Base-by-base conservation (phyloP, 2,888 invertebrate genomes). In the Yponomeuta cagnagella region DNA sequence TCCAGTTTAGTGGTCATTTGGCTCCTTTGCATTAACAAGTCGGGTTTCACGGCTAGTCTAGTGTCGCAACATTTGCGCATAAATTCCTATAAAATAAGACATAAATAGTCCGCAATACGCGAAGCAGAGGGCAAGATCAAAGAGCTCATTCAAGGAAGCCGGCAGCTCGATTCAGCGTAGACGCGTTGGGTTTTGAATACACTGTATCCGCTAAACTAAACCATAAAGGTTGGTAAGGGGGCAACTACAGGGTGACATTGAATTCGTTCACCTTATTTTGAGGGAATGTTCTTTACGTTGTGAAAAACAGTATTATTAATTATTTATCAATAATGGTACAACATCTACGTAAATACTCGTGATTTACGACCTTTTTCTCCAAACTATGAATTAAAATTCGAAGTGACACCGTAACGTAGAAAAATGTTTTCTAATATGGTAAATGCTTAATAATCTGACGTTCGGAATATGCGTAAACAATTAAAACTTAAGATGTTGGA, bases 121-220 rank as follows among this genome's bases (percentile, higher is more conserved):
- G 82, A 37, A 84, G 84, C 85, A 85, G 83, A 84, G 80, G 80
- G 76, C 76, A 82, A 87, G 85, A 85, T 88, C 87, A 89, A 90
- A 90, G 86, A 77, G 79, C 78, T 78, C 71, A 73, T 84, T 84
- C 84, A 76, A 74, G 79, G 85, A 85, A 86, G 79, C 81, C 80
- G 76, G 81, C 80, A 79, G 78, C 78, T 75, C 73, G 52, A 30
- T 63, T 48, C 70, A 33, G 70, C 33, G 8, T 37, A 37, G 68
- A 52, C 69, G 48, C 31, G 10, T 3, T 31, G 69, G 69, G 52
- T 15, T 58, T 58, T 58, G 15, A 58, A 15, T 58, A 58, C 52
- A 58, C 52, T 58, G 52, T 58, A 58, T 58, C 52, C 52, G 52
- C 8, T 58, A 15, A 10, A 23, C 23, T 23, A 23, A 12, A 12